phyloP scores from a whole-genome alignment of 1,140 invertebrate species.

The Marisa cornuarietis region DNA sequence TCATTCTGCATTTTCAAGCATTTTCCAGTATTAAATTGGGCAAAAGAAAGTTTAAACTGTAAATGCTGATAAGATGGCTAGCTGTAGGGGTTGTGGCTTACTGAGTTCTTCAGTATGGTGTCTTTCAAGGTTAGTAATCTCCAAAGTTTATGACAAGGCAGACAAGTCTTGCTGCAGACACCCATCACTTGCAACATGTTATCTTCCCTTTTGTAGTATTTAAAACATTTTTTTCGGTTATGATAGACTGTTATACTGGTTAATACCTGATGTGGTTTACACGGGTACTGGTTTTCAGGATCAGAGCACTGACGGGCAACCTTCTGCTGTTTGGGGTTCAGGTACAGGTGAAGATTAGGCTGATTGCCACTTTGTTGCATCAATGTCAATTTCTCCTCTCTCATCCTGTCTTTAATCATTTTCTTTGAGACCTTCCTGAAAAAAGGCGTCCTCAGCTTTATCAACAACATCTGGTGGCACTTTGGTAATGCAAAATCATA shows the following conservation, averaged over 20 bases:
- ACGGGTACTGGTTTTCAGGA: conserved; percentile 75
- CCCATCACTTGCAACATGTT: background rate
- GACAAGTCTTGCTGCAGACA: no score
- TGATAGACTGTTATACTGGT: background rate
- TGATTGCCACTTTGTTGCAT: conserved; percentile 21
- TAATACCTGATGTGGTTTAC: conserved; percentile 78
- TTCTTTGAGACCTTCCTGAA: conserved; percentile 60
- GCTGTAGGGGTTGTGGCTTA: no score
- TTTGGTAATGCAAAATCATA: background rate
- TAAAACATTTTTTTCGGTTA: background rate
- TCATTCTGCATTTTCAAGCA: no score
- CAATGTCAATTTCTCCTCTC: conserved; percentile 47
- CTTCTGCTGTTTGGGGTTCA: conserved; percentile 31
- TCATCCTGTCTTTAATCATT: conserved; percentile 44
- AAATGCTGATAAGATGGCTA: no score
- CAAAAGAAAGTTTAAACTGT: no score
- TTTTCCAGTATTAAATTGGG: no score
- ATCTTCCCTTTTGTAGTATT: conserved; percentile 1
- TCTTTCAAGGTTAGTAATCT: no score
- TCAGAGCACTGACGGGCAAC: conserved; percentile 76
- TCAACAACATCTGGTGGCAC: background rate
- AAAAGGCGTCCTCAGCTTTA: conserved; percentile 9
- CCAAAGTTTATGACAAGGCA: no score
- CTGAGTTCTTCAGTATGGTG: no score
- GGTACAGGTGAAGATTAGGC: conserved; percentile 27